A percentile compares a stretch with the other conserved stretches of the same genome.
Conservation (phyloP, 2,797 vertebrate species). For the Parotocinclus haroldoi region DNA sequence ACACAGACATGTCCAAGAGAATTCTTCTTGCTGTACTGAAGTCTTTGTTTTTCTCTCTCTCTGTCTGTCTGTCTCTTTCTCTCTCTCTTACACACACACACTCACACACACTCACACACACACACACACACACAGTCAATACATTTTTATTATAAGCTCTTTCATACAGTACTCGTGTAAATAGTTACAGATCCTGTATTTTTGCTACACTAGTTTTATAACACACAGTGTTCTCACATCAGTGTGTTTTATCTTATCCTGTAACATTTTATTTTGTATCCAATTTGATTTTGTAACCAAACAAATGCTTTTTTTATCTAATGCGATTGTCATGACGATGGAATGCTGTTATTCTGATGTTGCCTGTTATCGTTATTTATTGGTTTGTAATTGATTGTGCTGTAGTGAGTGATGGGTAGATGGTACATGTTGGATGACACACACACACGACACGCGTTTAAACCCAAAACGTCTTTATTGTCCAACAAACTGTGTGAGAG, state of each 20-base stretch:
- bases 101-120: not conserved
- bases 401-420: slow-evolving; percentile 3
- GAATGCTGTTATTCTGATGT: slow-evolving; percentile 16
- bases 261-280: not conserved
- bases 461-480: no score
- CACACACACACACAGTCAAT: not conserved
- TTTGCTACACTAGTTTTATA: slow-evolving; percentile 17
- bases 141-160: slow-evolving; percentile 7
- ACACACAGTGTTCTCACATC: not conserved
- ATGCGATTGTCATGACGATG: slow-evolving; percentile 16
- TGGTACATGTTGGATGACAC: slow-evolving; percentile 12
- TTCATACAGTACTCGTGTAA: slow-evolving; percentile 2
- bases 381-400: slow-evolving; percentile 9
- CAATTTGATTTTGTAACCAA: not conserved
- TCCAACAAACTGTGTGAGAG: no score
- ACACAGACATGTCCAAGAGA: no score
- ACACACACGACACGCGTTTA: not conserved
- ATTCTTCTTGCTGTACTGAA: no score
- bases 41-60: no score
- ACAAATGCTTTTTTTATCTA: not conserved
- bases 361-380: slow-evolving; percentile 22
- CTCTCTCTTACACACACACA: no score
- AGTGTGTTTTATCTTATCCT: not conserved
- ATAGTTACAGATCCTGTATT: slow-evolving; percentile 12
- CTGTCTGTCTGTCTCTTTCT: no score